Conservation (phyloP, 92 coral and sea anemone species). For the Epizoanthus scotinus region DNA sequence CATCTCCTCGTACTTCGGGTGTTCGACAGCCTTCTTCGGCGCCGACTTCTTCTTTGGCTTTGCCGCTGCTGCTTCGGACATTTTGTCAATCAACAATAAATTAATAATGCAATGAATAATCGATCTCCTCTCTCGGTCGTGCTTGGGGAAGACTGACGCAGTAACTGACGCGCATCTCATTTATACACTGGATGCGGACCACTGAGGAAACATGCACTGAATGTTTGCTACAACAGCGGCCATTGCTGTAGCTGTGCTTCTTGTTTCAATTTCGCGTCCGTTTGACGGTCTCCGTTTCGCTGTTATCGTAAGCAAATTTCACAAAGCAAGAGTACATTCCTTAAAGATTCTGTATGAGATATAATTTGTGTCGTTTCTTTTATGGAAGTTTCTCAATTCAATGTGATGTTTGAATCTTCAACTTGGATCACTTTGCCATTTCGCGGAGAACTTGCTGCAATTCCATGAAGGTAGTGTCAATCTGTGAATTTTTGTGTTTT, state of each 20-base stretch:
- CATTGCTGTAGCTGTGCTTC: constrained; percentile 97
- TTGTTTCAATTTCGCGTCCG: constrained; percentile 59
- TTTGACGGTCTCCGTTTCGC: constrained; percentile 37
- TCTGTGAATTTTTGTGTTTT: constrained; percentile 28
- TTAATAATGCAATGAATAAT: constrained; percentile 61
- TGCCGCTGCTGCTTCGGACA: constrained; percentile 64
- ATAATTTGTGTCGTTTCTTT: constrained; percentile 18
- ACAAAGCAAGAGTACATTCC: constrained; percentile 43
- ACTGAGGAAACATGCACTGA: constrained; percentile 92
- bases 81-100: constrained; percentile 79
- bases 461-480: constrained; percentile 11
- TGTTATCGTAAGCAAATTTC: constrained; percentile 30
- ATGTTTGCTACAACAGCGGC: constrained; percentile 77
- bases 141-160: constrained; percentile 99
- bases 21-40: constrained; percentile 81
- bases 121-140: constrained; percentile 76
- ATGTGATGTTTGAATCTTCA: constrained; percentile 60
- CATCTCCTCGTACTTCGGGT: constrained; percentile 92
- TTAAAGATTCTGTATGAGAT: constrained; percentile 54
- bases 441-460: constrained; percentile 67
- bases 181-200: constrained; percentile 94
- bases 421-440: constrained; percentile 78
- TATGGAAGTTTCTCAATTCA: constrained; percentile 18
- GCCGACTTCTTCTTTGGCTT: constrained; percentile 52
- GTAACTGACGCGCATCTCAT: constrained; percentile 88